Percentiles rank a stretch among this genome's conserved stretches.
These are phyloP conservation scores for Heterodera filipjevi DNA, from an alignment of 2,888 invertebrate genomes.

Conservation along the genomic window DNA sequence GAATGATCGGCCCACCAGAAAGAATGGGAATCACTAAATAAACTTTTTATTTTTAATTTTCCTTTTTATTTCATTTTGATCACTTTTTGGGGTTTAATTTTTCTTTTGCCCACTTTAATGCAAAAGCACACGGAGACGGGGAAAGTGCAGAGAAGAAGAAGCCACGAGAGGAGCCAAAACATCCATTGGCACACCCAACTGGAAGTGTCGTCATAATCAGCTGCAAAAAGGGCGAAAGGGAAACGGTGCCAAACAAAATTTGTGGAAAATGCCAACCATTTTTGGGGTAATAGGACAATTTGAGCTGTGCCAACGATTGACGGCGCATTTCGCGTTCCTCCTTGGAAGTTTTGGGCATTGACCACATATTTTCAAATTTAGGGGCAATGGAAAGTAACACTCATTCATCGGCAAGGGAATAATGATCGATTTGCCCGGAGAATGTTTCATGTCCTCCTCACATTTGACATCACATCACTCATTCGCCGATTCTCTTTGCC, in stretches of 20 bases:
- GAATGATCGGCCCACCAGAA: too few species aligned
- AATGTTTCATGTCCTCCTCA: neutral
- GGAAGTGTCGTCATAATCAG: conserved; percentile 61
- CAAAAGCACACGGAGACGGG: conserved; percentile 64
- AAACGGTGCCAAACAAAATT: neutral
- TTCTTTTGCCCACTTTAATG: conserved; percentile 59
- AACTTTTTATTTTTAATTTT: too few species aligned
- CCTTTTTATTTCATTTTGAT: too few species aligned
- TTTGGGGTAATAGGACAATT: conserved; percentile 63
- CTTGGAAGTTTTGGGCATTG: conserved; percentile 30
- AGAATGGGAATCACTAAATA: too few species aligned
- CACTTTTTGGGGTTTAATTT: neutral
- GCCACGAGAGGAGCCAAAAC: conserved; percentile 61
- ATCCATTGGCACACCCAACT: conserved; percentile 57
- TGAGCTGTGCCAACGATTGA: conserved; percentile 64
- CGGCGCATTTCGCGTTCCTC: conserved; percentile 62
- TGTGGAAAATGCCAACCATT: conserved; percentile 37
- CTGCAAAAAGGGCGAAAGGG: conserved; percentile 52
- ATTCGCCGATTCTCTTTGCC: neutral
- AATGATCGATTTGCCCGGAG: too few species aligned
- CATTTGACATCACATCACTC: neutral
- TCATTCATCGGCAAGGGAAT: too few species aligned
- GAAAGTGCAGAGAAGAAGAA: conserved; percentile 62
- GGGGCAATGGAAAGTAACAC: too few species aligned
- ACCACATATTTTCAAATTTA: too few species aligned